A percentile compares a stretch with the other conserved stretches of the same genome.
Evolutionary conservation across 2,888 invertebrate genomes (phyloP).

Genomic region (Lasioglossum oenotherae): DNA sequence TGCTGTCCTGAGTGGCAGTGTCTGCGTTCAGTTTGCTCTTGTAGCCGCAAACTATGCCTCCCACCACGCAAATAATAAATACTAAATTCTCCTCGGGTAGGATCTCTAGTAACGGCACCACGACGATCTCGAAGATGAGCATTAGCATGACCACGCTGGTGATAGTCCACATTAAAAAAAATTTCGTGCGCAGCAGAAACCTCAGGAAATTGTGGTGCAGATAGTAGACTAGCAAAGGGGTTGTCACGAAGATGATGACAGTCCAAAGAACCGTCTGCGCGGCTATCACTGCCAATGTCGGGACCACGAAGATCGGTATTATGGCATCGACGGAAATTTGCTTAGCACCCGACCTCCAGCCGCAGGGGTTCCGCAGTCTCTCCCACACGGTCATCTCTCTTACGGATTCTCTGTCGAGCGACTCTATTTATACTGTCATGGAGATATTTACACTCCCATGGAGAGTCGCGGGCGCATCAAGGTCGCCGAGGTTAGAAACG

Average conservation of each 20-base stretch:
- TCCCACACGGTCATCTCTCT: constrained; percentile 76
- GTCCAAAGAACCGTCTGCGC: constrained; percentile 80
- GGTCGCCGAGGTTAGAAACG: constrained; percentile 52
- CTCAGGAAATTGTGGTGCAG: constrained; percentile 80
- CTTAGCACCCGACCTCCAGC: constrained; percentile 80
- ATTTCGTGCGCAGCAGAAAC: constrained; percentile 87
- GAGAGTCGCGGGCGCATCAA: constrained; percentile 7
- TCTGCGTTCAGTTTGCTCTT: constrained; percentile 79
- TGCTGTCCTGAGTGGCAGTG: constrained; percentile 71
- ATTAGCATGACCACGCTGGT: constrained; percentile 89
- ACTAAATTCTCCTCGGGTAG: constrained; percentile 88
- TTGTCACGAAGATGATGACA: constrained; percentile 76
- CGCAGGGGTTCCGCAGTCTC: constrained; percentile 74
- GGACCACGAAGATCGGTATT: constrained; percentile 81
- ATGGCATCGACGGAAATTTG: constrained; percentile 82
- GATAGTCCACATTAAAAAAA: constrained; percentile 91
- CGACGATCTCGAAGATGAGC: constrained; percentile 89
- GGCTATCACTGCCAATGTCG: constrained; percentile 79
- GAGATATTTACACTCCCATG: constrained; percentile 46
- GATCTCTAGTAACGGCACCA: constrained; percentile 90
- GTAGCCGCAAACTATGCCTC: constrained; percentile 84
- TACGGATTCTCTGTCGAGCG: not conserved
- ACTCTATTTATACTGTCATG: constrained; percentile 47
- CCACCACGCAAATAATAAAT: constrained; percentile 85
- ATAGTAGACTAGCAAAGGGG: constrained; percentile 81